A percentile compares a stretch with the other conserved stretches of the same genome.
phyloP scores from a whole-genome alignment of 37 sponge, comb jelly and placozoan species.

The Aphrocallistes beatrix region DNA sequence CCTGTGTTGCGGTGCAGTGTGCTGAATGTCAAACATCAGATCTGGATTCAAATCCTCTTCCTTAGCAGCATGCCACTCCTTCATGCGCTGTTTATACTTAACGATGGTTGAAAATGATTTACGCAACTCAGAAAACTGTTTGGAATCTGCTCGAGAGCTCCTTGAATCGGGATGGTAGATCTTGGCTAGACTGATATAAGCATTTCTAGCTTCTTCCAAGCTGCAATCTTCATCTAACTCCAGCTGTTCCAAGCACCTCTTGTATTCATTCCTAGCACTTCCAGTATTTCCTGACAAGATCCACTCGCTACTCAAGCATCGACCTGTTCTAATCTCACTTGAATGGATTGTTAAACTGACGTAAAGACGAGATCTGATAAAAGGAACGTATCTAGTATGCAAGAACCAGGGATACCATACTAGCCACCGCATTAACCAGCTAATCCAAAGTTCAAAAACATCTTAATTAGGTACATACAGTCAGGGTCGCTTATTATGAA shows the following conservation, averaged over 20 bases:
- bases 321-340: too few relatives aligned
- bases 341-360: too few relatives aligned
- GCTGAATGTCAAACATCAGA: not conserved
- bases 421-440: too few relatives aligned
- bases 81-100: not conserved
- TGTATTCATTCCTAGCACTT: not conserved
- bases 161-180: conserved; percentile 22
- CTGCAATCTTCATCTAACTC: not conserved
- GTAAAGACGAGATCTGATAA: too few relatives aligned
- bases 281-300: not conserved
- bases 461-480: too few relatives aligned
- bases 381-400: too few relatives aligned
- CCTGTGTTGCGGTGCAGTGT: not conserved
- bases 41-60: not conserved
- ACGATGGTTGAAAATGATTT: not conserved
- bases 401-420: too few relatives aligned
- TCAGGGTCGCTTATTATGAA: too few relatives aligned
- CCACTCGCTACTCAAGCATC: not conserved
- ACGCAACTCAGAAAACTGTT: not conserved
- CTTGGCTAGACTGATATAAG: conserved; percentile 17
- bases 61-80: not conserved
- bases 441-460: too few relatives aligned
- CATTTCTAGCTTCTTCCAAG: not conserved
- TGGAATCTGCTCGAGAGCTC: not conserved
- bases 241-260: not conserved